Evolutionary conservation across 2,888 invertebrate genomes (phyloP).

Genomic region (Drosophila siamana): DNA sequence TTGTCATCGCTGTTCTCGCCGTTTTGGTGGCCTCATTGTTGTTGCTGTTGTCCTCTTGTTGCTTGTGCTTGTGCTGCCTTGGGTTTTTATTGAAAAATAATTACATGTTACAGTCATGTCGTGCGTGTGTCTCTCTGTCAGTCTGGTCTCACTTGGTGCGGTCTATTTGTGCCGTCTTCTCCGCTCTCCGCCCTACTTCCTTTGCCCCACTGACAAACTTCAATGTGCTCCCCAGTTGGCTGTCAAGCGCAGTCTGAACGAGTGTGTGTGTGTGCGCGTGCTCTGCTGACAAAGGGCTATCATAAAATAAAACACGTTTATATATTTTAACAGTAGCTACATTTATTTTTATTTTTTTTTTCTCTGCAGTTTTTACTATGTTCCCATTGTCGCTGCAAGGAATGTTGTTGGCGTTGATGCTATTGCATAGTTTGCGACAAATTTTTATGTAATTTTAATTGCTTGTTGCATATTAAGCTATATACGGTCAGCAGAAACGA

Average conservation of each 20-base stretch:
- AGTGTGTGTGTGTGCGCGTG: slow-evolving; percentile 30
- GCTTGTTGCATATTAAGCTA: slow-evolving; percentile 75
- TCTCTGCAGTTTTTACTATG: slow-evolving; percentile 31
- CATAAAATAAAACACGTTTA: slow-evolving; percentile 78
- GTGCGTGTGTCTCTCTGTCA: slow-evolving; percentile 64
- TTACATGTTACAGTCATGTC: slow-evolving; percentile 81
- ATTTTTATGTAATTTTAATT: slow-evolving; percentile 78
- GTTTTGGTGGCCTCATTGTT: slow-evolving; percentile 44
- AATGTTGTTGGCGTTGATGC: slow-evolving; percentile 32
- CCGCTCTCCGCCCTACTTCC: not conserved
- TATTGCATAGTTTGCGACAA: slow-evolving; percentile 67
- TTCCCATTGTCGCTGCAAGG: slow-evolving; percentile 47
- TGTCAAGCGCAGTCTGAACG: slow-evolving; percentile 61
- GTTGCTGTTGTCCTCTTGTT: slow-evolving; percentile 46
- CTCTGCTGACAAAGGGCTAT: slow-evolving; percentile 75
- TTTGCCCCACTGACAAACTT: not conserved
- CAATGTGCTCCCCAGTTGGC: slow-evolving; percentile 47
- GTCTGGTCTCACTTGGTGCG: slow-evolving; percentile 64
- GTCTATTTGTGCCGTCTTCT: slow-evolving; percentile 69
- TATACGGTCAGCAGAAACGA: slow-evolving; percentile 64
- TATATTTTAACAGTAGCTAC: slow-evolving; percentile 53
- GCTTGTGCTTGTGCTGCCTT: slow-evolving; percentile 61
- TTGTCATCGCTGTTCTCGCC: slow-evolving; percentile 67
- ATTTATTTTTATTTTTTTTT: no score
- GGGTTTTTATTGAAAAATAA: slow-evolving; percentile 80